Evolutionary conservation across 2,113 vertebrate genomes (phyloP).

Genomic region (Otocyon megalotis): DNA sequence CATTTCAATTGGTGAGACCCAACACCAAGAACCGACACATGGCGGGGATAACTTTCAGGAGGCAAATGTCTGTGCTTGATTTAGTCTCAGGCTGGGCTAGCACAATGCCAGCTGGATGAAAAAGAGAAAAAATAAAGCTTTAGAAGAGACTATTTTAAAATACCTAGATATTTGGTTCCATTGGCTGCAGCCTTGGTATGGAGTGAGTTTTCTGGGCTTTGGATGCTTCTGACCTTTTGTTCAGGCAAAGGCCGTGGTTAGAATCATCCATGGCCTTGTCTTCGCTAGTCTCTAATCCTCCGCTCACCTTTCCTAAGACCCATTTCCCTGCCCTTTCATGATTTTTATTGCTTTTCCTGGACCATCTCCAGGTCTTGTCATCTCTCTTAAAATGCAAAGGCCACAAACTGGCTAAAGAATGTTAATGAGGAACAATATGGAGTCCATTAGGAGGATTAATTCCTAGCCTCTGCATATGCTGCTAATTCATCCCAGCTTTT

Average conservation of each 20-base stretch:
- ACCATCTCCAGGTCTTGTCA: constrained; percentile 67
- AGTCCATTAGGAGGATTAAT: constrained; percentile 72
- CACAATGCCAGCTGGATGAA: neutral
- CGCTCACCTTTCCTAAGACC: constrained; percentile 4
- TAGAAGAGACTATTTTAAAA: constrained; percentile 1
- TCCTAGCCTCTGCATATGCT: neutral
- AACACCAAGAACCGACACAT: neutral
- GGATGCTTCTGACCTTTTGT: neutral
- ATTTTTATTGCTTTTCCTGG: constrained; percentile 74
- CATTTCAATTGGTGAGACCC: neutral
- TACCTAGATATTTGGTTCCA: neutral
- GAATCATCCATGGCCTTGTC: neutral
- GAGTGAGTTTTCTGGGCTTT: neutral
- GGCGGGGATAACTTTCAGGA: neutral
- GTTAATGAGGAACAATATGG: constrained; percentile 72
- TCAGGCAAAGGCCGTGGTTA: neutral
- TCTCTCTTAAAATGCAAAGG: constrained; percentile 69
- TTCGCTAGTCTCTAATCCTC: neutral
- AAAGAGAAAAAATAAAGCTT: neutral
- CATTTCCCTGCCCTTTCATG: constrained; percentile 47
- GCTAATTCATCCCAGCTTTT: constrained; percentile 56
- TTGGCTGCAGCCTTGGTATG: neutral
- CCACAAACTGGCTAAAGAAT: constrained; percentile 57
- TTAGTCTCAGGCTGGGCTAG: neutral
- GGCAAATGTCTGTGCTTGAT: constrained; percentile 8